A percentile compares a stretch with the other conserved stretches of the same genome.
Conservation (phyloP, 2,113 vertebrate species). For the Coptodon bakossiorum region DNA sequence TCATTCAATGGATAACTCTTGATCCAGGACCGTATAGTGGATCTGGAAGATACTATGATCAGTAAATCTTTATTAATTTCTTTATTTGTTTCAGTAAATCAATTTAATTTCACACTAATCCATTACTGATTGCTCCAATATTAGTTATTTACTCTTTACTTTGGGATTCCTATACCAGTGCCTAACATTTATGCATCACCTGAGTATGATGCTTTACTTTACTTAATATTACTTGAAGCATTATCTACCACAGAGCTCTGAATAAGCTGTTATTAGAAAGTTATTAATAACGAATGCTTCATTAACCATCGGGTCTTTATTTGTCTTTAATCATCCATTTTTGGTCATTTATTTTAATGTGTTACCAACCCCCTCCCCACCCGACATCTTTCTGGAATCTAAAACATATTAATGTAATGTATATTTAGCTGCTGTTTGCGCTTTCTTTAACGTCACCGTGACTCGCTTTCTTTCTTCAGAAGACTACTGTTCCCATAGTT, state of each 20-base stretch:
- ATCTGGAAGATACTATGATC: neutral
- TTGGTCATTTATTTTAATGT: neutral
- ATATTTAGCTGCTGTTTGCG: neutral
- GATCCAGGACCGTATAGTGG: neutral
- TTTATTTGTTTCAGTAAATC: neutral
- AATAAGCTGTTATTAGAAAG: neutral
- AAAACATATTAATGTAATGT: neutral
- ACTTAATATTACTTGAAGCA: neutral
- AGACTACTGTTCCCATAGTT: constrained; percentile 72
- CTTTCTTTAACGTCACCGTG: neutral
- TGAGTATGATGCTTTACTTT: neutral
- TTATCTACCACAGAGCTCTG: neutral
- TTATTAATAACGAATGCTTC: neutral
- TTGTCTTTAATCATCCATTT: neutral
- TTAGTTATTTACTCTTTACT: neutral
- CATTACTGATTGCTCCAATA: neutral
- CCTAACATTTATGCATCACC: neutral
- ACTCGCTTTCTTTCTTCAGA: neutral
- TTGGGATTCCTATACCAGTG: neutral
- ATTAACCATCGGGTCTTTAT: neutral
- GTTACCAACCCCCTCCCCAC: neutral
- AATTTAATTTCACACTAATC: neutral
- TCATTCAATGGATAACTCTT: neutral
- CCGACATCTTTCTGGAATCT: neutral
- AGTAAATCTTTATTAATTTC: neutral